Evolutionary conservation across 2,888 invertebrate species (phyloP), one percentile per base, ranked within the genome.

Genomic region (Bibio marci): DNA sequence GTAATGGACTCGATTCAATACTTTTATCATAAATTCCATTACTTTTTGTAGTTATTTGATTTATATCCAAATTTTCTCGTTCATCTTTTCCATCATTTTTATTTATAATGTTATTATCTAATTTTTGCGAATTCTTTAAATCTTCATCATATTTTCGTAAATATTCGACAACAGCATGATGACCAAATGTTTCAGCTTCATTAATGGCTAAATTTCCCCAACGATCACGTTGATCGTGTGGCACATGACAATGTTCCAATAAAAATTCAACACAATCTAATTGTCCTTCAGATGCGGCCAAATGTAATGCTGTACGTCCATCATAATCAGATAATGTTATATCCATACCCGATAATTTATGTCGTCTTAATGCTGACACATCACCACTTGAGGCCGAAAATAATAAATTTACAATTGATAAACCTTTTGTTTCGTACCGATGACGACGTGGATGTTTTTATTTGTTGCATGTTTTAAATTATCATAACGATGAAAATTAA

Each of bases 401-500:
- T 32, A 95, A 66, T 26, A 97, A 69, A 62, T 90, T 88, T 8
- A 95, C 92, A 49, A 95, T 86, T 46, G 83, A 85, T 18, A 90
- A 71, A 2, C 91, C 91, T 52, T 85, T 86, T 1, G 87, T 81
- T 62, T 94, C 92, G 54, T 85, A 86, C 52, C 83, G 82, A 62
- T 87, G 83, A 42, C 82, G 73, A 39, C 94, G 73, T 0, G 95
- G 95, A 58, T 95, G 94, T 52, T 82, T 59, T 95, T 97, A 59
- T 88, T 82, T 13, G 85, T 77, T 4, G 88, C 83, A 55, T 94
- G 88, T 47, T 82, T 80, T 46, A 95, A 69, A 59, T 92, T 94
- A 58, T 97, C 95, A 56, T 94, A 97, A 55, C 94, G 86, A 66
- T 92, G 91, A 65, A 97, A 97, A 58, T 95, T 95, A 61, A 94